Percentiles rank a stretch among this genome's conserved stretches.
Conservation (phyloP, 2,888 invertebrate genomes). For the Nephrocerus scutellatus region DNA sequence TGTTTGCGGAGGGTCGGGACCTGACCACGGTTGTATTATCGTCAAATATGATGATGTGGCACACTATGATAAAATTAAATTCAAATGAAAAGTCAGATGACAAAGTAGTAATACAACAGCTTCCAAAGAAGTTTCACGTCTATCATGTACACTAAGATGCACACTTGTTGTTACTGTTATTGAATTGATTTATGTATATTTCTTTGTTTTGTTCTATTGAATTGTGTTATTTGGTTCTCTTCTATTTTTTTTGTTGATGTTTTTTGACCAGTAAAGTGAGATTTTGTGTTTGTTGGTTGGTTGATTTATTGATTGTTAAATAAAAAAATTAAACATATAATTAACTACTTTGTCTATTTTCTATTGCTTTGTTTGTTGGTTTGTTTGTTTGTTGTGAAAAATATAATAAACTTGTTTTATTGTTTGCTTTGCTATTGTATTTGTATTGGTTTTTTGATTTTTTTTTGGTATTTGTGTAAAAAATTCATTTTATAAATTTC, state of each 20-base stretch:
- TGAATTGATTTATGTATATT: constrained; percentile 3
- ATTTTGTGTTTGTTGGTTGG: constrained; percentile 21
- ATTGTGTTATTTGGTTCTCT: constrained; percentile 16
- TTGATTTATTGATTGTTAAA: constrained; percentile 34
- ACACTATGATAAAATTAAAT: too few relatives aligned
- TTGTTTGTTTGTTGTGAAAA: too few relatives aligned
- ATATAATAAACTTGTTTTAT: constrained; percentile 7
- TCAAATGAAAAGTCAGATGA: too few relatives aligned
- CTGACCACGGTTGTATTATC: too few relatives aligned
- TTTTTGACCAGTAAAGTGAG: constrained; percentile 33
- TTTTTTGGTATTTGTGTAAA: constrained; percentile 7
- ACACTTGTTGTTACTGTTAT: too few relatives aligned
- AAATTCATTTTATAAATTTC: constrained; percentile 6
- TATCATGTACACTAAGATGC: too few relatives aligned
- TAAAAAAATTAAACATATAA: too few relatives aligned
- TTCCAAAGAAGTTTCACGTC: too few relatives aligned
- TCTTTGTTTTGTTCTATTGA: constrained; percentile 4
- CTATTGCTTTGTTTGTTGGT: too few relatives aligned
- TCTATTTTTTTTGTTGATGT: constrained; percentile 6
- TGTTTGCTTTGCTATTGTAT: constrained; percentile 18
- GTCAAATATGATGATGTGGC: too few relatives aligned
- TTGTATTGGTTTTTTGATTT: constrained; percentile 8
- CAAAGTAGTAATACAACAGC: too few relatives aligned
- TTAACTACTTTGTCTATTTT: constrained; percentile 9
- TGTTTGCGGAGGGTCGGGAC: too few relatives aligned